Evolutionary conservation across 2,113 vertebrate species (phyloP), one percentile per base, ranked within the genome.

Genomic region (Rhizomys pruinosus): DNA sequence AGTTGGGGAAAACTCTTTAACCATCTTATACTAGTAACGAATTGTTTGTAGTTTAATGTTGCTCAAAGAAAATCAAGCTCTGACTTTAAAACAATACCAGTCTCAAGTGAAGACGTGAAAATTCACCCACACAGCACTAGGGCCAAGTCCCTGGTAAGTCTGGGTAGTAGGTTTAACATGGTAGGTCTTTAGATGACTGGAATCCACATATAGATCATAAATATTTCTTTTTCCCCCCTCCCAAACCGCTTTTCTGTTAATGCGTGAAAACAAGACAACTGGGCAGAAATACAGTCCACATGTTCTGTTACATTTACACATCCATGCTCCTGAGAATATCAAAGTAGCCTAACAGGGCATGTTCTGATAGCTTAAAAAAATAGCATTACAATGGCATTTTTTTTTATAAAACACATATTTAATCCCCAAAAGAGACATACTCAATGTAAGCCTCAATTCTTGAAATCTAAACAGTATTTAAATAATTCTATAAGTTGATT

Each of bases 261-360:
- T 96, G 86, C 96, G 95, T 95, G 96, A 97, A 97, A 94, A 93
- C 27, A 47, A 47, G 74, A 63, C 89, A 92, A 94, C 85, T 66
- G 73, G 55, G 87, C 64, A 63, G 77, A 97, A 96, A 97, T 94
- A 89, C 55, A 96, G 89, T 64, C 96, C 95, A 96, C 80, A 96
- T 95, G 96, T 95, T 96, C 91, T 96, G 93, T 72, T 96, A 47
- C 93, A 94, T 97, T 97, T 96, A 90, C 81, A 97, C 94, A 92
- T 94, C 77, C 7, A 81, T 95, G 47, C 95, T 87, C 93, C 91
- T 94, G 92, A 92, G 95, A 95, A 77, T 96, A 90, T 95, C 34
- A 91, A 92, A 91, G 87, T 85, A 22, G 32, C 64, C 64, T 90
- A 85, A 91, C 57, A 86, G 76, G 86, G 78, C 20, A 92, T 82